Conservation (phyloP, 2,113 vertebrate genomes). For the Coregonus clupeaformis region DNA sequence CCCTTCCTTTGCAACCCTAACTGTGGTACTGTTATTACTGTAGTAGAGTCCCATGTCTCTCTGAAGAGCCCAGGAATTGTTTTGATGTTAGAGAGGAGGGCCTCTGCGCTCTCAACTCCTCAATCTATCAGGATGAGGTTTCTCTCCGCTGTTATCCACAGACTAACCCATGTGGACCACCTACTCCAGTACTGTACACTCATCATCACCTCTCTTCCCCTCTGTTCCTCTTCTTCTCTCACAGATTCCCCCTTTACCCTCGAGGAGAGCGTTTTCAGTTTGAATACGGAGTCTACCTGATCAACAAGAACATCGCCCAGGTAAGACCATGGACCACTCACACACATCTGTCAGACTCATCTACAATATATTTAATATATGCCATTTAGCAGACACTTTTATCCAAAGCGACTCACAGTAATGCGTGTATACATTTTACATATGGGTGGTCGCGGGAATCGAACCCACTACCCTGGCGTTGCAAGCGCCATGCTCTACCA, state of each 20-base stretch:
- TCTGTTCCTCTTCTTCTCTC: conserved; percentile 34
- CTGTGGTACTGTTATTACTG: not conserved
- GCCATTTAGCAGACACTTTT: too few species aligned
- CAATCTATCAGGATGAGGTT: not conserved
- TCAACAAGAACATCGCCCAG: conserved; percentile 99
- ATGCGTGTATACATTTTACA: too few species aligned
- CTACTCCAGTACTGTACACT: conserved; percentile 23
- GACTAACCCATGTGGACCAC: conserved; percentile 7
- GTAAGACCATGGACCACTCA: conserved; percentile 65
- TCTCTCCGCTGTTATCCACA: not conserved
- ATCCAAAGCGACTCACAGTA: too few species aligned
- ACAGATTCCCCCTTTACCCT: conserved; percentile 91
- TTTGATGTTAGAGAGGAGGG: not conserved
- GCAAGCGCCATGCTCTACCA: too few species aligned
- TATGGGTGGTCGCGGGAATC: too few species aligned
- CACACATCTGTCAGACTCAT: too few species aligned
- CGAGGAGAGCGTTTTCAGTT: conserved; percentile 96
- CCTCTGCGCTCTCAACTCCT: not conserved
- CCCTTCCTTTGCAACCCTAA: not conserved
- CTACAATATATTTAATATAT: too few species aligned
- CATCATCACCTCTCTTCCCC: conserved; percentile 21
- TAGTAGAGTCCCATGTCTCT: not conserved
- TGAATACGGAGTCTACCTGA: conserved; percentile 96
- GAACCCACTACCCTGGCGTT: too few species aligned
- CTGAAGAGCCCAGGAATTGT: not conserved